A percentile compares a stretch with the other conserved stretches of the same genome.
phyloP scores from a whole-genome alignment of 2,888 invertebrate species.

The Periphyllus acericola region DNA sequence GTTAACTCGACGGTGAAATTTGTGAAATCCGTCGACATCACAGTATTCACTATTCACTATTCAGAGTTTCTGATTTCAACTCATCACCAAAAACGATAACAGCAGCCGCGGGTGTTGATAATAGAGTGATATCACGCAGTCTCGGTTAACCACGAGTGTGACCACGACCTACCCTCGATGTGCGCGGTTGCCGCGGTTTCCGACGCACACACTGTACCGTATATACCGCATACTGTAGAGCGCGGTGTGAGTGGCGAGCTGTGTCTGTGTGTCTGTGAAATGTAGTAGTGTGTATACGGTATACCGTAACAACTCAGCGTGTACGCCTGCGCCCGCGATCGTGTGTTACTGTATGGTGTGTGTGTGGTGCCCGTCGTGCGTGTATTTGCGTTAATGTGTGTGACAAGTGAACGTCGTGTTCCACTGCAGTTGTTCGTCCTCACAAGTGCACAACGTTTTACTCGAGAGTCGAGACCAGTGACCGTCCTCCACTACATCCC shows the following conservation, averaged over 20 bases:
- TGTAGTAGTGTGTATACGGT: neutral
- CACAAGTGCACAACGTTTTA: neutral
- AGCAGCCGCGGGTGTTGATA: neutral
- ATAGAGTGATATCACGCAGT: neutral
- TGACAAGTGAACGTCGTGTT: conserved; percentile 50
- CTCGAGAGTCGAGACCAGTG: no score
- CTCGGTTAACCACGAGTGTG: conserved; percentile 35
- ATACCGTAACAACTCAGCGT: neutral
- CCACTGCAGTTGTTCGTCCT: neutral
- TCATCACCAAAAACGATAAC: neutral
- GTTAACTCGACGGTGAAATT: neutral
- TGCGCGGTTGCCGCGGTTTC: conserved; percentile 5
- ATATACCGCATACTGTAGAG: neutral
- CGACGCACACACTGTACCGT: conserved; percentile 30
- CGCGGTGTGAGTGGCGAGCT: neutral
- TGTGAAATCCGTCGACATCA: neutral
- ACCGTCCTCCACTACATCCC: neutral
- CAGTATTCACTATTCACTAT: no score
- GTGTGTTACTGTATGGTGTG: neutral
- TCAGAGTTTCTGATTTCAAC: no score
- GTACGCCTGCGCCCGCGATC: conserved; percentile 31
- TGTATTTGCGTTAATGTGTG: conserved; percentile 52
- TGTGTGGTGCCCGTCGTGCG: conserved; percentile 35
- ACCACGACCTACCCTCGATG: neutral
- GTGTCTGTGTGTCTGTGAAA: neutral